Evolutionary conservation across 1,140 invertebrate genomes (phyloP).

Genomic region (Euura saliciscinereae): DNA sequence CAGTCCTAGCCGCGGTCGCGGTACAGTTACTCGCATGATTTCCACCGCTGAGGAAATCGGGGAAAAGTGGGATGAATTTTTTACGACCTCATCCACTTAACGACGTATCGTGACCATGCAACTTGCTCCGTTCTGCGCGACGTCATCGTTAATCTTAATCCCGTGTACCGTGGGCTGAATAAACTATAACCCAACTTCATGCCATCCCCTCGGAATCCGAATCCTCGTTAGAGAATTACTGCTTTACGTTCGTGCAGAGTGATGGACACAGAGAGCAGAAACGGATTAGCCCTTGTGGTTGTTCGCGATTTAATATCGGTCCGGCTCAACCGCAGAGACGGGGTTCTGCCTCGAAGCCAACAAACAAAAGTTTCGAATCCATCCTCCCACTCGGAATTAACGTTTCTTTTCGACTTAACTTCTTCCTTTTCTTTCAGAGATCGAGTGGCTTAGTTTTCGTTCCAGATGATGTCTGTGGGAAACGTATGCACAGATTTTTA

Average conservation of each 20-base stretch:
- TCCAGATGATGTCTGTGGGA: too few relatives aligned
- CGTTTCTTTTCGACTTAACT: too few relatives aligned
- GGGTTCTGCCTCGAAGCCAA: slow-evolving; percentile 32
- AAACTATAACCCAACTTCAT: slow-evolving; percentile 6
- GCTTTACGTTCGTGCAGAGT: too few relatives aligned
- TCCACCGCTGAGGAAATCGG: too few relatives aligned
- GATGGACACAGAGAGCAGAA: background rate
- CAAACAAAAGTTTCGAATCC: background rate
- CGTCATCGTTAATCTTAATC: slow-evolving; percentile 11
- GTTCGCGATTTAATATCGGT: slow-evolving; percentile 51
- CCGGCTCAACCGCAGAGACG: slow-evolving; percentile 34
- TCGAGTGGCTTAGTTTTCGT: too few relatives aligned
- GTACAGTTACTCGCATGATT: too few relatives aligned
- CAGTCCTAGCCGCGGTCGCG: too few relatives aligned
- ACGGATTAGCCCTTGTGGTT: slow-evolving; percentile 50
- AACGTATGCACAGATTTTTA: too few relatives aligned
- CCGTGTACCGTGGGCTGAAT: slow-evolving; percentile 4
- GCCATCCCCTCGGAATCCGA: background rate
- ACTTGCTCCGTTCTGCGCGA: background rate
- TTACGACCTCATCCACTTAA: background rate
- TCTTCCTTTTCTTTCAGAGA: too few relatives aligned
- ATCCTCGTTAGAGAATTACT: too few relatives aligned
- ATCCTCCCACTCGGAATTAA: too few relatives aligned
- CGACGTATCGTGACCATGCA: background rate
- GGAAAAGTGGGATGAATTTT: background rate